Conservation (phyloP, 1,140 invertebrate genomes). For the Pemphigus obesinymphae region DNA sequence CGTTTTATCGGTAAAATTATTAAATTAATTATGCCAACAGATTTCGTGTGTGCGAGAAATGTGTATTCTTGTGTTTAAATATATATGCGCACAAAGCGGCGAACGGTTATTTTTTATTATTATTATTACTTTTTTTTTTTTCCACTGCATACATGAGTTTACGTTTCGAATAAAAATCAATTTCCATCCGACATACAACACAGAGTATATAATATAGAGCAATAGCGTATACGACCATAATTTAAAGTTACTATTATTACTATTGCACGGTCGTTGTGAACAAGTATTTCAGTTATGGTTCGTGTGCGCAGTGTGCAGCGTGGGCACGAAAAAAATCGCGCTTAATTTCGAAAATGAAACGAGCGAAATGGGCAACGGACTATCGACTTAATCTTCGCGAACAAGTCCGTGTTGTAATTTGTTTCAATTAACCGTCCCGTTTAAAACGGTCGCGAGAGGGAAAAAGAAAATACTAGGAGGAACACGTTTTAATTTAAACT, state of each 20-base stretch:
- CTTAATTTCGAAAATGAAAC: neutral
- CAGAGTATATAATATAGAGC: neutral
- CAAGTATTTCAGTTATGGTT: neutral
- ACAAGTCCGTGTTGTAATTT: neutral
- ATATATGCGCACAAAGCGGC: neutral
- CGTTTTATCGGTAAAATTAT: neutral
- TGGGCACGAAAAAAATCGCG: neutral
- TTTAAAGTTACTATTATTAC: neutral
- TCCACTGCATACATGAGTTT: neutral
- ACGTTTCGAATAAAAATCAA: slow-evolving; percentile 1
- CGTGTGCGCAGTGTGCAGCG: neutral
- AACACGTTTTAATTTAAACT: neutral
- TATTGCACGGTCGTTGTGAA: neutral
- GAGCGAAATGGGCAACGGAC: neutral
- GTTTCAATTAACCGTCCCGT: neutral
- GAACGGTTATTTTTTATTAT: neutral
- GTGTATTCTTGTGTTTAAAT: neutral
- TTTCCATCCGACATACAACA: neutral
- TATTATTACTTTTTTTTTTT: neutral
- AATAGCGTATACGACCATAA: neutral
- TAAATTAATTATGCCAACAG: neutral
- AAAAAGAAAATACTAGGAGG: neutral
- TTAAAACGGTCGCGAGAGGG: neutral
- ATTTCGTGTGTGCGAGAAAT: neutral
- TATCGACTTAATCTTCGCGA: neutral